Evolutionary conservation across 2,113 vertebrate species (phyloP).

Genomic region (Nycticryphes semicollaris): DNA sequence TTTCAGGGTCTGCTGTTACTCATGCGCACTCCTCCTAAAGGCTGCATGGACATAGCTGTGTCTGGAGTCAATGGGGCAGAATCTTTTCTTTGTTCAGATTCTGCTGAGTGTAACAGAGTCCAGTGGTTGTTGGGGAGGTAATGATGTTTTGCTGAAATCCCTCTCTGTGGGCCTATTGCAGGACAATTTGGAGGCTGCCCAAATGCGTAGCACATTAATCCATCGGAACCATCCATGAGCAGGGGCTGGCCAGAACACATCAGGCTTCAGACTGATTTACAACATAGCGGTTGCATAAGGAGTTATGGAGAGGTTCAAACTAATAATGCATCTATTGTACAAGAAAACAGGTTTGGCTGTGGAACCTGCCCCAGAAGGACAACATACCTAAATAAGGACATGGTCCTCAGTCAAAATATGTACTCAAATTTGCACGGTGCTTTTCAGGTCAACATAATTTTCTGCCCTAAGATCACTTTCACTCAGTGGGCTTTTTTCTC

Average conservation of each 20-base stretch:
- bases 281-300: background rate
- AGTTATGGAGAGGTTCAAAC: background rate
- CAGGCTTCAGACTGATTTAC: background rate
- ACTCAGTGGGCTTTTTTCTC: background rate
- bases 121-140: background rate
- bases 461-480: background rate
- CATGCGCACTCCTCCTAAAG: background rate
- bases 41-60: fast-evolving
- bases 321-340: background rate
- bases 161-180: background rate
- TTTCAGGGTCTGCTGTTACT: background rate
- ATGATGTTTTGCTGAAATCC: background rate
- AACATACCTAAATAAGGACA: background rate
- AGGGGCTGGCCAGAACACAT: background rate
- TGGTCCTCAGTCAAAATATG: background rate
- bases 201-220: background rate
- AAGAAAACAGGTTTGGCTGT: background rate
- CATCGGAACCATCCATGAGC: background rate
- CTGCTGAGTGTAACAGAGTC: background rate
- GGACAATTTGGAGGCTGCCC: background rate
- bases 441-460: background rate
- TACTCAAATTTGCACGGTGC: background rate
- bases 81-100: background rate
- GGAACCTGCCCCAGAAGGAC: background rate
- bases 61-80: background rate